Conservation (phyloP, 2,113 vertebrate species). For the Hippocampus barbouri region DNA sequence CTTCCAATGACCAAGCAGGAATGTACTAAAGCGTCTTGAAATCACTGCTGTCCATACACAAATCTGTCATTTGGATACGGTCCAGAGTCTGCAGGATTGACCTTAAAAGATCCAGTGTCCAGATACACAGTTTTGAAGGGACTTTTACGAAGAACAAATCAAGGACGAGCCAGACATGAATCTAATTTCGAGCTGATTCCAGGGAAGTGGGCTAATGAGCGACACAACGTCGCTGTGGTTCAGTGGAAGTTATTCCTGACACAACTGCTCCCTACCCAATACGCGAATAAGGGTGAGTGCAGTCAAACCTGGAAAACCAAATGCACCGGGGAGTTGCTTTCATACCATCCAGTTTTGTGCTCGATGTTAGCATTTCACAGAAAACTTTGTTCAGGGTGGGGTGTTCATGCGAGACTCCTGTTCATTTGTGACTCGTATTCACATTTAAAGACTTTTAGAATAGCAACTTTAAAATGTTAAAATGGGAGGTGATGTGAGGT, state of each 20-base stretch:
- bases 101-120: constrained; percentile 44
- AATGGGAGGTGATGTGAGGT: no score
- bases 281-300: not conserved
- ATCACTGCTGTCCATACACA: constrained; percentile 9
- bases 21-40: not conserved
- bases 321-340: not conserved
- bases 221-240: constrained; percentile 51
- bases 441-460: no score
- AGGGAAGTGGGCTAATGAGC: constrained; percentile 64
- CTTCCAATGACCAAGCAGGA: not conserved
- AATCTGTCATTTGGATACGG: constrained; percentile 4
- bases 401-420: no score
- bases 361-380: not conserved
- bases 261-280: constrained; percentile 11
- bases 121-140: constrained; percentile 14
- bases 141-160: constrained; percentile 12
- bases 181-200: constrained; percentile 58
- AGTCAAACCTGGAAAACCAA: not conserved
- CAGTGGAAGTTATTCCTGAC: constrained; percentile 58
- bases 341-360: not conserved
- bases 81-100: constrained; percentile 31
- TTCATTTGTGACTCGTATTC: no score
- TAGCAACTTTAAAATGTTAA: no score
- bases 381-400: not conserved
- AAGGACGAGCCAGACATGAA: constrained; percentile 59